Percentiles rank a stretch among this genome's conserved stretches.
Conservation (phyloP, 1,140 invertebrate genomes). For the Drosophila kurseongensis region DNA sequence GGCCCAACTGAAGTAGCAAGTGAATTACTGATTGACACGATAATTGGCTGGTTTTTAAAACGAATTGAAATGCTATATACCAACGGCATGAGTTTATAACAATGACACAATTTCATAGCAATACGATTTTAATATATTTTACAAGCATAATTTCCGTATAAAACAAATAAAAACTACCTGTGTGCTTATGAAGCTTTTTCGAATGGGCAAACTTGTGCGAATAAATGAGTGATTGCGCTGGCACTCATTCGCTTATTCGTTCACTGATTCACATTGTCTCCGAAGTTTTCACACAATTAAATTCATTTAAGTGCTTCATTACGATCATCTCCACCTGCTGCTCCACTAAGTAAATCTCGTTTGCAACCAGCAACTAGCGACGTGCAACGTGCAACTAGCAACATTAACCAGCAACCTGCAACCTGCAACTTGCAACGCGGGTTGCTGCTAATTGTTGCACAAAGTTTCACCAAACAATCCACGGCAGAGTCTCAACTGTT, state of each 20-base stretch:
- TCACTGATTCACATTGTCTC: slow-evolving; percentile 35
- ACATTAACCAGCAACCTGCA: slow-evolving; percentile 21
- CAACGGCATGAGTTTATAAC: too few species aligned
- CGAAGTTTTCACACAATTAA: slow-evolving; percentile 77
- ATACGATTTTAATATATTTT: too few species aligned
- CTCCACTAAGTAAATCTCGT: slow-evolving; percentile 79
- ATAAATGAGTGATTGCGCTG: slow-evolving; percentile 53
- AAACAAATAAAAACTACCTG: too few species aligned
- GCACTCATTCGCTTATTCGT: slow-evolving; percentile 34
- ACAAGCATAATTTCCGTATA: too few species aligned
- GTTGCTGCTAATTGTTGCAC: slow-evolving; percentile 49
- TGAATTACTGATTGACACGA: neutral
- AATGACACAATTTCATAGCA: too few species aligned
- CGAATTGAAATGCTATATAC: too few species aligned
- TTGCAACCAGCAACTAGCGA: slow-evolving; percentile 27
- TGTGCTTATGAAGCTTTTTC: neutral
- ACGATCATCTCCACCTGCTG: slow-evolving; percentile 58
- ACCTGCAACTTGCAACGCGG: slow-evolving; percentile 9
- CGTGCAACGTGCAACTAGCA: slow-evolving; percentile 1
- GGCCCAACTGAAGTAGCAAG: neutral
- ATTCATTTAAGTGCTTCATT: slow-evolving; percentile 84
- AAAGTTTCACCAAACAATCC: slow-evolving; percentile 57
- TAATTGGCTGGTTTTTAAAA: neutral
- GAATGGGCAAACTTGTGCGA: neutral
- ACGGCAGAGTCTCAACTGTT: slow-evolving; percentile 34